Base-by-base conservation (phyloP, 1,140 invertebrate genomes). In the Grapholita molesta region DNA sequence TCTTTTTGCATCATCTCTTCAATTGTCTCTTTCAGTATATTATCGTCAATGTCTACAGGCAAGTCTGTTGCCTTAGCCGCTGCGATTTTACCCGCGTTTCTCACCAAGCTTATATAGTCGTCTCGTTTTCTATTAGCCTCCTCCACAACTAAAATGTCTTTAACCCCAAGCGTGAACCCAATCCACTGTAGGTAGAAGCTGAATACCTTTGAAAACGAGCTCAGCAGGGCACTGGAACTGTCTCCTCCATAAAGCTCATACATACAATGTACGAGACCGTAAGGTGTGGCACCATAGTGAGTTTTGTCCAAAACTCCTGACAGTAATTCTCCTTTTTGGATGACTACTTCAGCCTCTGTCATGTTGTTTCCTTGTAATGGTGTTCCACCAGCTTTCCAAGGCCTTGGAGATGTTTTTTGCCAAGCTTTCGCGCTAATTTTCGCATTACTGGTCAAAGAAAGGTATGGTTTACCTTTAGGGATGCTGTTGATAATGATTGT, bases 281-380 rank as follows among this genome's bases (percentile, higher is more conserved):
- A 99, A 3, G 96, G 95, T 0, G 98, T 98, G 0, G 98, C 96
- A 18, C 99, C 99, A 90, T 98, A 98, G 84, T 99, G 98, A 30
- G 95, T 96, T 92, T 99, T 99, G 90, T 99, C 99, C 35, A 99
- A 92, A n/a, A 99, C 95, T 3, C 99, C 99, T 77, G 93, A 95
- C 0, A 99, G 82, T 7, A 99, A 90, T 90, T 99, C 96, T 6
- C 99, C 99, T 66, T 96, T 93, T 64, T 96, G 91, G 74, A 99
- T 97, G 11, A 99, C 93, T 28, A 99, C 97, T 92, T 99, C 95
- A 67, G 96, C 96, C 91, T 99, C 99, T 53, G 95, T 95, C 96
- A 99, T 97, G 0, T 92, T 91, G 67, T 93, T 93, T 7, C 87
- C 75, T 86, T 95, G 79, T 61, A 95, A 94, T 12, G 92, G 91